Evolutionary conservation across 2,113 vertebrate species (phyloP).

Genomic region (Silurus meridionalis): DNA sequence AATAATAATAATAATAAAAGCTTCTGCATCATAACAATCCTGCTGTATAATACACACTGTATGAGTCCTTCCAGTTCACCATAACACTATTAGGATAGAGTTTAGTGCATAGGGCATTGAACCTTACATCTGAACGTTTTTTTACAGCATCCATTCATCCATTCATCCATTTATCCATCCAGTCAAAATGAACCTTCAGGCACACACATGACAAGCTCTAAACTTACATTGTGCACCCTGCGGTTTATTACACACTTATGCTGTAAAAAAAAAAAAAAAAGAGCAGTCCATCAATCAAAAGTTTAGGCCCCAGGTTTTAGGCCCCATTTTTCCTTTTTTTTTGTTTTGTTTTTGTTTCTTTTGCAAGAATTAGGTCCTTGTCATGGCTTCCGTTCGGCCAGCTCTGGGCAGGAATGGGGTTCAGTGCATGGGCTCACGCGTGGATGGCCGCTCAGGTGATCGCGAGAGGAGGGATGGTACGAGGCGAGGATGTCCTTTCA

Average conservation of each 20-base stretch:
- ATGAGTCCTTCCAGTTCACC: slow-evolving; percentile 76
- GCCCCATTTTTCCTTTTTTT: slow-evolving; percentile 53
- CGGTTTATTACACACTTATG: slow-evolving; percentile 81
- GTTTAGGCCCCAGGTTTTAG: slow-evolving; percentile 73
- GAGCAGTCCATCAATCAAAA: slow-evolving; percentile 79
- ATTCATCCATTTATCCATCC: slow-evolving; percentile 73
- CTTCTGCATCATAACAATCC: slow-evolving; percentile 81
- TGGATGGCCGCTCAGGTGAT: slow-evolving; percentile 82
- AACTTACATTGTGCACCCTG: slow-evolving; percentile 83
- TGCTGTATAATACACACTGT: slow-evolving; percentile 76
- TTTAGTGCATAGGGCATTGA: slow-evolving; percentile 84
- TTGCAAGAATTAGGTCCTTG: slow-evolving; percentile 70
- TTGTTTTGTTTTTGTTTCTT: neutral
- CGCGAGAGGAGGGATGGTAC: slow-evolving; percentile 62
- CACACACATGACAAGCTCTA: slow-evolving; percentile 84
- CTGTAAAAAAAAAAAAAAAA: slow-evolving; percentile 78
- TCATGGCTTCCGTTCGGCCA: slow-evolving; percentile 79
- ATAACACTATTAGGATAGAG: slow-evolving; percentile 83
- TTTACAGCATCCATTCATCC: slow-evolving; percentile 78
- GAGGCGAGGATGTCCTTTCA: slow-evolving; percentile 79
- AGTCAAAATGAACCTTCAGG: slow-evolving; percentile 74
- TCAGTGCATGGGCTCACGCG: slow-evolving; percentile 78
- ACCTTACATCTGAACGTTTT: slow-evolving; percentile 78
- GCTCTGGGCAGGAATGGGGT: slow-evolving; percentile 78
- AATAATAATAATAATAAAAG: slow-evolving; percentile 66